phyloP scores from a whole-genome alignment of 1,140 invertebrate genomes.

The Cydia amplana region DNA sequence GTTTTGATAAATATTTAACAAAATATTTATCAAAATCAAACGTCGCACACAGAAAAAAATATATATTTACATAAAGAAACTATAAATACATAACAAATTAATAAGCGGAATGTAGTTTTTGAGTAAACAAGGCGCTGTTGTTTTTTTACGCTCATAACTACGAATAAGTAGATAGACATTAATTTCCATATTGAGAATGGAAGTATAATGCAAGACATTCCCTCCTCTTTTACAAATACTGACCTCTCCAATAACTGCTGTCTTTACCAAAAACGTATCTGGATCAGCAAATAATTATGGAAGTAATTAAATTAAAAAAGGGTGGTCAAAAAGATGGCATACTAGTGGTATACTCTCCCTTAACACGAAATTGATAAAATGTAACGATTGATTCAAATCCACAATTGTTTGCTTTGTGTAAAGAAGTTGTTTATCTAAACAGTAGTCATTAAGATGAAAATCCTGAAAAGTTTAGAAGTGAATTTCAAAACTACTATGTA shows the following conservation, averaged over 20 bases:
- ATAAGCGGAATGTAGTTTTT: neutral
- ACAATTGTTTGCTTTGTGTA: too few relatives aligned
- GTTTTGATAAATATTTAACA: neutral
- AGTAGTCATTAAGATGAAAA: too few relatives aligned
- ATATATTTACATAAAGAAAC: neutral
- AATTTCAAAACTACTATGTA: too few relatives aligned
- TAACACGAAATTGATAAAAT: too few relatives aligned
- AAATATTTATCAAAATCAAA: neutral
- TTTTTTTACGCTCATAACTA: neutral
- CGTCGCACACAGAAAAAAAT: constrained; percentile 1
- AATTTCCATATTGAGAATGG: neutral
- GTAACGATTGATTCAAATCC: too few relatives aligned
- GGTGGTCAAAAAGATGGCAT: too few relatives aligned
- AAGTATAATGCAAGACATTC: neutral
- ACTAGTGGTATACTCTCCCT: too few relatives aligned
- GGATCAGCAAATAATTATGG: neutral
- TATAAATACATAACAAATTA: constrained; percentile 1
- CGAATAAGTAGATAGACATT: neutral
- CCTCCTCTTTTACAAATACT: neutral
- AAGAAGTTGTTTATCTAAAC: too few relatives aligned
- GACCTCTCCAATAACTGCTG: neutral
- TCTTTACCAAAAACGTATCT: neutral
- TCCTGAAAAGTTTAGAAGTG: too few relatives aligned
- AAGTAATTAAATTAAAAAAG: neutral
- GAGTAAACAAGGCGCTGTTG: too few relatives aligned